These are phyloP conservation scores for Garrulus glandarius DNA, from an alignment of 2,797 vertebrate species.

Conservation along the genomic window DNA sequence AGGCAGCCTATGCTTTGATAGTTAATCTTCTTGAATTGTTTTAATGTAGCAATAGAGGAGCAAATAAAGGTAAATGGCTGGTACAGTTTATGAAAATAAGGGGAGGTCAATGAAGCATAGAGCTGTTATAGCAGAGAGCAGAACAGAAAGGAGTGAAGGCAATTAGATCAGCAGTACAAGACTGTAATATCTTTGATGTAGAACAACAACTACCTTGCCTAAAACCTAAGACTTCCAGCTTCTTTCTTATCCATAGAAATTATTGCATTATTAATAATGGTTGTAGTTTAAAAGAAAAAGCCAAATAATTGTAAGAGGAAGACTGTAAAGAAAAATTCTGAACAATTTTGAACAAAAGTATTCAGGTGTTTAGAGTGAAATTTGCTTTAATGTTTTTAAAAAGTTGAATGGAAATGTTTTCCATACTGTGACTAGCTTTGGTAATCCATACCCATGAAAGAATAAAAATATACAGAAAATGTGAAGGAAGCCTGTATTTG, in stretches of 20 bases:
- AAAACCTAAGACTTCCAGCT: neutral
- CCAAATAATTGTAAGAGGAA: neutral
- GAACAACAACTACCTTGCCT: neutral
- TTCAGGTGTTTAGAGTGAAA: neutral
- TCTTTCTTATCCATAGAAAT: neutral
- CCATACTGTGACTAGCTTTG: neutral
- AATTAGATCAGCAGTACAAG: conserved; percentile 1
- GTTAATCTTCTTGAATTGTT: conserved; percentile 43
- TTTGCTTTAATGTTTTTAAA: neutral
- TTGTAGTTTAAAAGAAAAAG: neutral
- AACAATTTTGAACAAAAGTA: neutral
- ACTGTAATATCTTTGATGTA: neutral
- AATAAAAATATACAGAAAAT: neutral
- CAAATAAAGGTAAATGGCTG: conserved; percentile 34
- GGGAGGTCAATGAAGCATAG: conserved; percentile 28
- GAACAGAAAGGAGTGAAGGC: conserved; percentile 14
- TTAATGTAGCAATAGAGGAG: neutral
- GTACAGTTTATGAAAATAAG: conserved; percentile 53
- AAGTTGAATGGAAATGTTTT: neutral
- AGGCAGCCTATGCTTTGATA: neutral
- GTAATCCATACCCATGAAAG: neutral
- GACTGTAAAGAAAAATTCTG: neutral
- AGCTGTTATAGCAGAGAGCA: conserved; percentile 4
- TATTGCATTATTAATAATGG: neutral
- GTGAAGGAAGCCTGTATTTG: neutral